Evolutionary conservation across 2,888 invertebrate species (phyloP), one percentile per base, ranked within the genome.

Genomic region (Anagyrus pseudococci): DNA sequence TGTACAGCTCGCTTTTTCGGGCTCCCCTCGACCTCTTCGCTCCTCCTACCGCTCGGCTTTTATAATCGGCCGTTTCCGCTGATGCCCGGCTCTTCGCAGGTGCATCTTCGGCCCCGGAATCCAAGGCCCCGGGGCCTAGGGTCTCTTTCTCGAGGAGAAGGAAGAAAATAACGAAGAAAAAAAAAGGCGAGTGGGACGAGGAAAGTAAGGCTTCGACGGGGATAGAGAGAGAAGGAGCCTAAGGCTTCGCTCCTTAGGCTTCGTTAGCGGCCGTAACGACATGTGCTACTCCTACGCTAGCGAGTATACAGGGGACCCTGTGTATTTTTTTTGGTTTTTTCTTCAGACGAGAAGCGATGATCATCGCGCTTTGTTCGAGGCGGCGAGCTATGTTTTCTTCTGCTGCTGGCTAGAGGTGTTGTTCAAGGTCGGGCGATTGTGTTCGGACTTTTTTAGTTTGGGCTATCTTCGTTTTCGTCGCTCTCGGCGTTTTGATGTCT

Each of bases 1-100:
- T 23, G 23, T 8, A 15, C 46, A 7, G 33, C 49, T 48, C 60
- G 44, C 60, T 60, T 60, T 64, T 64, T 64, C 60, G 64, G 64
- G 50, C 29, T 58, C 58, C 33, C 55, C n/a, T n/a, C n/a, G n/a
- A n/a, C n/a, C n/a, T 15, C n/a, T 1, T 25, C 41, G 1, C n/a
- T 17, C 15, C 10, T 20, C 19, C 19, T 19, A 29, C 40, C 25
- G 2, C 4, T 46, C 37, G 29, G 52, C 58, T 37, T 53, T 40
- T 59, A 29, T 66, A 66, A 66, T 66, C 63, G 57, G 20, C 22
- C 63, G 37, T 63, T 66, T 66, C 66, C 66, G 63, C 52, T 41
- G 47, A 57, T 53, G 57, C 49, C 56, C 15, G 17, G 10, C 8
- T 43, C 8, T 2, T 17, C 17, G 20, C 43, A 20, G 43, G 43